A percentile compares a stretch with the other conserved stretches of the same genome.
phyloP scores from a whole-genome alignment of 2,113 vertebrate genomes.

The Benitochromis conjunctus region DNA sequence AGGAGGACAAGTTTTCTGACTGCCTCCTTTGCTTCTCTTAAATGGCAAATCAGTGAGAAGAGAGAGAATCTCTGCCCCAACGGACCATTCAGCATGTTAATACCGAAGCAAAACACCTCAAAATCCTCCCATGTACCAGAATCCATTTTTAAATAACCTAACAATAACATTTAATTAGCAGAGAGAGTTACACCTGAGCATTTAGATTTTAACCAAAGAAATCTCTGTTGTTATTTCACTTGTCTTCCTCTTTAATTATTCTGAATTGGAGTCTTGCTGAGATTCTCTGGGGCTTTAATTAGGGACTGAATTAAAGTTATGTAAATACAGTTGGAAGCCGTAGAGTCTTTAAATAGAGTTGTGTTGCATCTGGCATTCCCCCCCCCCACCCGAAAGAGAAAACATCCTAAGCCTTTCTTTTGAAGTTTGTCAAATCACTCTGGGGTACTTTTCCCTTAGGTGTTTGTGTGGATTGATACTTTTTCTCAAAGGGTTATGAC shows the following conservation, averaged over 20 bases:
- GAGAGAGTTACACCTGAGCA: constrained; percentile 64
- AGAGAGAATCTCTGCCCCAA: constrained; percentile 2
- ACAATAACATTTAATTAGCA: constrained; percentile 67
- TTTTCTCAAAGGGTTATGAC: constrained; percentile 38
- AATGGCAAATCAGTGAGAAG: constrained; percentile 29
- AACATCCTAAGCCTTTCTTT: constrained; percentile 55
- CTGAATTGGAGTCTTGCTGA: constrained; percentile 48
- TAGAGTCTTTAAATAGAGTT: constrained; percentile 64
- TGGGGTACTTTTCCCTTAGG: constrained; percentile 37
- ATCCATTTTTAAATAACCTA: constrained; percentile 48
- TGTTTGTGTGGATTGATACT: constrained; percentile 38
- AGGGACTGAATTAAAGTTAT: constrained; percentile 72
- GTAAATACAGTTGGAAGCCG: constrained; percentile 64
- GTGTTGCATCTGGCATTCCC: constrained; percentile 40
- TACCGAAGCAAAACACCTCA: constrained; percentile 58
- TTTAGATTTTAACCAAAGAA: constrained; percentile 57
- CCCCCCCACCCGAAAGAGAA: constrained; percentile 8
- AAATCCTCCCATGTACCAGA: constrained; percentile 46
- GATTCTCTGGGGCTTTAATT: constrained; percentile 74
- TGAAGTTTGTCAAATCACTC: constrained; percentile 64
- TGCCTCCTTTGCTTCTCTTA: constrained; percentile 5
- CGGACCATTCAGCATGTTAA: constrained; percentile 61
- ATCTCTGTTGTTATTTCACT: constrained; percentile 54
- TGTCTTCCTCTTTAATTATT: constrained; percentile 71
- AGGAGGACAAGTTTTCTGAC: neutral